phyloP scores from a whole-genome alignment of 1,140 invertebrate genomes.

The Lasioglossum albipes region DNA sequence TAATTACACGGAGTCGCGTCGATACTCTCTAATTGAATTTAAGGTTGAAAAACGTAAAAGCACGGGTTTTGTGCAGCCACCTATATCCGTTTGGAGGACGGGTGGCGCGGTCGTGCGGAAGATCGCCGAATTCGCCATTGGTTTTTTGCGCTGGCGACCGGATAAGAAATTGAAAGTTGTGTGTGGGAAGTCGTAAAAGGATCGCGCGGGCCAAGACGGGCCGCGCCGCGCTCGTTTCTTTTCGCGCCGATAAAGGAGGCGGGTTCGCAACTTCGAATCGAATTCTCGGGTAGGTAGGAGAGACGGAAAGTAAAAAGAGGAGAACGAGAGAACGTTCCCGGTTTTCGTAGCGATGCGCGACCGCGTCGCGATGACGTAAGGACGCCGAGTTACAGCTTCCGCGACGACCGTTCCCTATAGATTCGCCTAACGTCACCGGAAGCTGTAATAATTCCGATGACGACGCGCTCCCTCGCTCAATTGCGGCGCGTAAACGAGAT shows the following conservation, averaged over 20 bases:
- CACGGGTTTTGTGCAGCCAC: no score
- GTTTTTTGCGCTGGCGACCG: not conserved
- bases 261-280: no score
- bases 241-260: not conserved
- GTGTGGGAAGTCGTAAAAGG: slow-evolving; percentile 14
- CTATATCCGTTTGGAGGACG: no score
- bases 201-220: not conserved
- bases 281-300: no score
- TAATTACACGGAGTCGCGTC: no score
- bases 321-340: not conserved
- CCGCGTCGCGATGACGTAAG: slow-evolving; percentile 49
- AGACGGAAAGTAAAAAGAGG: no score
- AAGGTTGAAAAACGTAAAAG: no score
- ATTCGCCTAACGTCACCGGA: slow-evolving; percentile 69
- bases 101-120: not conserved
- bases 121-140: not conserved
- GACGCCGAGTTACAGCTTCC: slow-evolving; percentile 62
- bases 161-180: slow-evolving; percentile 7
- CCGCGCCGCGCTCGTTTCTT: not conserved
- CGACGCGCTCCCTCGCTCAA: slow-evolving; percentile 59
- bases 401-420: slow-evolving; percentile 59
- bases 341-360: not conserved
- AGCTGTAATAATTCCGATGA: slow-evolving; percentile 69
- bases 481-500: slow-evolving; percentile 57
- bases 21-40: no score